Base-by-base conservation (phyloP, 2,797 vertebrate genomes). In the Fistularia tabacaria region DNA sequence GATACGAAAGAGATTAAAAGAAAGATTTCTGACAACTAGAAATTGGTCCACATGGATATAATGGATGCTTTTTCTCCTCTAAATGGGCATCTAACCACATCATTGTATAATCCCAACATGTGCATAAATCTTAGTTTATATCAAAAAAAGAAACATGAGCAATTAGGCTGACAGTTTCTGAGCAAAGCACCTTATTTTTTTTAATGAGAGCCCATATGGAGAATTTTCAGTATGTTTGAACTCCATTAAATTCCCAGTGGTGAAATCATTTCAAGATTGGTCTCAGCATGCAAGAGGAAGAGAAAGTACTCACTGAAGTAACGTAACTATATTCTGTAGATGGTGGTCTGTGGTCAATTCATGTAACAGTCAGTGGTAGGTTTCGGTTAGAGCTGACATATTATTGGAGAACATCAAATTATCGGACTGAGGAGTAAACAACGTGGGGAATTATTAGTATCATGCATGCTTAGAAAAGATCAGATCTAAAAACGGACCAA, bases 1-100 rank as follows among this genome's bases (percentile, higher is more conserved):
- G 66, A 68, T 69, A 72, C 49, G 54, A 72, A 77, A 40, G 55
- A 55, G 60, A 75, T 38, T 69, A 49, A 67, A 77, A 61, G 75
- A 73, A 47, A 55, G 63, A 59, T 72, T 69, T 78, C 58, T 73
- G 66, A 80, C 66, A 74, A 64, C 62, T 67, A 62, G 68, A 77
- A 73, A 73, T 54, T 49, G 58, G 49, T 74, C 59, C 64, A 66
- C 59, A 74, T 62, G 57, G 46, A 9, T 53, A 41, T 49, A 62
- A 40, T 38, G 36, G n/a, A 46, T 41, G 8, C 38, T 48, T 65
- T 54, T 44, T 54, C 50, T 66, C 25, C 10, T 62, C 12, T 54
- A 46, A 44, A 62, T 39, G 10, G 54, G 44, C 13, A 71, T 14
- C 54, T 41, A 46, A 66, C 36, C 56, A 49, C 36, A 66, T 68